Conservation (phyloP, 2,888 invertebrate species). For the Aricia artaxerxes region DNA sequence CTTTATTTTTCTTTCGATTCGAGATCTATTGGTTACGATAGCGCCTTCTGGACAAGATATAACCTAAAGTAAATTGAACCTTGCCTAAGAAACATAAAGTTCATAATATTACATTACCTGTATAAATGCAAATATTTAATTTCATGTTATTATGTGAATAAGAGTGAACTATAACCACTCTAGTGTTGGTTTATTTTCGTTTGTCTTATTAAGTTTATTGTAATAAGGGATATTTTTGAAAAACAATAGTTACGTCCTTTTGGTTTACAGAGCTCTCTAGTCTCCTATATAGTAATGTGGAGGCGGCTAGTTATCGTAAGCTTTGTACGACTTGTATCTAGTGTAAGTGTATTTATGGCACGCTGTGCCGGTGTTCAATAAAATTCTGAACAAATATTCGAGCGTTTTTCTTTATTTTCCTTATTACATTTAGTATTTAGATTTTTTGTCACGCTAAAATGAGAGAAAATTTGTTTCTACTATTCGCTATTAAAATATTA, state of each 20-base stretch:
- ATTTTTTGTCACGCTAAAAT: not conserved
- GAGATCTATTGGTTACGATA: not conserved
- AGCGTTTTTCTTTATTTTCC: not conserved
- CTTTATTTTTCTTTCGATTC: not conserved
- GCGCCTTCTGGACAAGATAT: not conserved
- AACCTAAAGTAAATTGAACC: not conserved
- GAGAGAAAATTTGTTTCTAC: no score
- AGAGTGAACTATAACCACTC: not conserved
- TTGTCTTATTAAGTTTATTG: not conserved
- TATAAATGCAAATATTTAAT: not conserved
- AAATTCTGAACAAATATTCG: slow-evolving; percentile 33
- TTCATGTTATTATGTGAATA: not conserved
- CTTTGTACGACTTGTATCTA: slow-evolving; percentile 36
- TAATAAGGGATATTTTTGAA: not conserved
- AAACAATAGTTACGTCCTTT: slow-evolving; percentile 23
- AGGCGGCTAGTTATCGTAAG: slow-evolving; percentile 34
- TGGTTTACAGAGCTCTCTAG: slow-evolving; percentile 30
- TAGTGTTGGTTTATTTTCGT: not conserved
- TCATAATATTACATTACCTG: not conserved
- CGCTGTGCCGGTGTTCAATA: slow-evolving; percentile 36
- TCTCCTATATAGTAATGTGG: slow-evolving; percentile 31
- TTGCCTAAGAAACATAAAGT: not conserved
- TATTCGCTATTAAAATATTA: not conserved
- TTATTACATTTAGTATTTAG: not conserved
- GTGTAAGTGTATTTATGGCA: slow-evolving; percentile 37